A percentile compares a stretch with the other conserved stretches of the same genome.
These are phyloP conservation scores for Pogonognathellus flavescens DNA, from an alignment of 1,140 invertebrate genomes.

Conservation along the genomic window DNA sequence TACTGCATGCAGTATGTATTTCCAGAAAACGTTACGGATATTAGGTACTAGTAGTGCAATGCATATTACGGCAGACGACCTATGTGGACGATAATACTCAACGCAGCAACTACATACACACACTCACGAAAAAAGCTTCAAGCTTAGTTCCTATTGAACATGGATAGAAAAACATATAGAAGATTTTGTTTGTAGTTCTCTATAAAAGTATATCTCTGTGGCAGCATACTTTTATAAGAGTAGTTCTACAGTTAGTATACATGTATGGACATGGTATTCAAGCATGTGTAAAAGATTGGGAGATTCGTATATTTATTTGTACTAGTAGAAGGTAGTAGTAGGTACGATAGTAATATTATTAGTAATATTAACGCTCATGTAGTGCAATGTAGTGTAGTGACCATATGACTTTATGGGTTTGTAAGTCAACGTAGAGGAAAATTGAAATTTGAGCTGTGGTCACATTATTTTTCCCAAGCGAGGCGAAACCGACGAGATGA, in stretches of 20 bases:
- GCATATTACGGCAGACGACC: not conserved
- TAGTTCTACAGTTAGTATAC: not conserved
- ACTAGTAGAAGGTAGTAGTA: constrained; percentile 1
- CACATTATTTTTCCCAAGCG: constrained; percentile 58
- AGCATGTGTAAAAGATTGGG: not conserved
- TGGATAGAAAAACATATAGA: not conserved
- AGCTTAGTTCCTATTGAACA: not conserved
- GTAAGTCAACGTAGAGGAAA: constrained; percentile 64
- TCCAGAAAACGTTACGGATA: not conserved
- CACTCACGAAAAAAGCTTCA: too few relatives aligned
- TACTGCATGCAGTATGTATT: not conserved
- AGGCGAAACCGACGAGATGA: constrained; percentile 30
- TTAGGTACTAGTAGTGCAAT: constrained; percentile 26
- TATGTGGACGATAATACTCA: not conserved
- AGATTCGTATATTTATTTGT: constrained; percentile 23
- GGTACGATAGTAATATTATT: constrained; percentile 39
- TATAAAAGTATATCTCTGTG: not conserved
- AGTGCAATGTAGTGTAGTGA: constrained; percentile 51
- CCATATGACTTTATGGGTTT: constrained; percentile 64
- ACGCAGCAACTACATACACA: not conserved
- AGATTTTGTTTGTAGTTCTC: not conserved
- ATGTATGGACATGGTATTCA: not conserved
- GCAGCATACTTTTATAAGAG: not conserved
- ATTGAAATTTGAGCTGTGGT: constrained; percentile 65
- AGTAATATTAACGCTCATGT: constrained; percentile 15